phyloP scores from a whole-genome alignment of 53 echinoderm and acorn worm genomes.

The Echinarachnius parma region DNA sequence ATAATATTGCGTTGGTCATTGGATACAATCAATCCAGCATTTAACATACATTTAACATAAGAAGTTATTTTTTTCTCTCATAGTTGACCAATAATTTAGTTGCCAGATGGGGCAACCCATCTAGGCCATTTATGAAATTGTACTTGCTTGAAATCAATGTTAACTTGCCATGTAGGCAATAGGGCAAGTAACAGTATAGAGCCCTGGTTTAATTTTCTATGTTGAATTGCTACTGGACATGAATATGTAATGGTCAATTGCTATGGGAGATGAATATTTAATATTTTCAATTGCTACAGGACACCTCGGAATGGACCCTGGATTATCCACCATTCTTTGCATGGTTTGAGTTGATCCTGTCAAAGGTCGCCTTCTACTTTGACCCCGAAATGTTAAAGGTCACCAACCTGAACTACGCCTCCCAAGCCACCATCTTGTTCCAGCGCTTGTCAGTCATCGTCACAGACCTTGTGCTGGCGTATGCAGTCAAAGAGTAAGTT shows the following conservation, averaged over 20 bases:
- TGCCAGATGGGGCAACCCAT: too few species aligned
- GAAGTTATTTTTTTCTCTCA: too few species aligned
- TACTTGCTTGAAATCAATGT: too few species aligned
- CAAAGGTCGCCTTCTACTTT: conserved; percentile 78
- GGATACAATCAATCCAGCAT: too few species aligned
- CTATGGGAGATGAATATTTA: background rate
- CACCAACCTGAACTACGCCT: conserved; percentile 71
- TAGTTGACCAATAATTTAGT: too few species aligned
- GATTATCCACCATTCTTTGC: conserved; percentile 99
- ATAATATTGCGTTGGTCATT: too few species aligned
- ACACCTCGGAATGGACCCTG: conserved; percentile 97
- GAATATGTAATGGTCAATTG: background rate
- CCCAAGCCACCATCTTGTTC: conserved; percentile 67
- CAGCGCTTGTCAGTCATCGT: conserved; percentile 88
- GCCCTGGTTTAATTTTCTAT: background rate
- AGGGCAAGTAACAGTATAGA: background rate
- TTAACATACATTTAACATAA: too few species aligned
- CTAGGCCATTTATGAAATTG: too few species aligned
- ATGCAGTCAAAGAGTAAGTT: conserved; percentile 92
- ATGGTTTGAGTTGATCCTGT: conserved; percentile 84
- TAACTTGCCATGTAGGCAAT: too few species aligned
- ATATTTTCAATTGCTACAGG: conserved; percentile 42
- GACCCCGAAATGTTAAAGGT: conserved; percentile 91
- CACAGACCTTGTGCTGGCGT: conserved; percentile 76
- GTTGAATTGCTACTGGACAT: background rate